Percentiles rank a stretch among this genome's conserved stretches.
Evolutionary conservation across 2,888 invertebrate species (phyloP).

Genomic region (Aphidius colemani): DNA sequence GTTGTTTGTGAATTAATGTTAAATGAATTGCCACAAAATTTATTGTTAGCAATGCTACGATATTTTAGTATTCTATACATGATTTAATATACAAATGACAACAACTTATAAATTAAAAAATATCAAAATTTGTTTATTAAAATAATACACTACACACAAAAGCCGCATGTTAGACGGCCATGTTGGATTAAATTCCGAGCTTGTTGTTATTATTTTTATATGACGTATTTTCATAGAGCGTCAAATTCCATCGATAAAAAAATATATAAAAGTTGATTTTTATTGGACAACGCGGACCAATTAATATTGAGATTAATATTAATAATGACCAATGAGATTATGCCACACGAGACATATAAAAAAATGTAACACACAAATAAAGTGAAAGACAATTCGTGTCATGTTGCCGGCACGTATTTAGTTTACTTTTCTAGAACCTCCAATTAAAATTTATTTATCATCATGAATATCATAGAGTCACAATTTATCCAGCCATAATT

Average conservation of each 20-base stretch:
- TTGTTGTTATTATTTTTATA: too few relatives aligned
- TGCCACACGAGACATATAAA: constrained; percentile 28
- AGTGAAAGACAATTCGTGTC: constrained; percentile 20
- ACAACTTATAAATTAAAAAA: constrained; percentile 4
- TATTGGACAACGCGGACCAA: constrained; percentile 31
- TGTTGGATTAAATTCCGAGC: not conserved
- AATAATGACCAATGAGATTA: constrained; percentile 18
- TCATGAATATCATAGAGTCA: not conserved
- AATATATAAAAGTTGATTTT: not conserved
- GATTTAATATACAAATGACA: constrained; percentile 21
- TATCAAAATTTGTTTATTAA: not conserved
- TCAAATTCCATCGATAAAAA: too few relatives aligned
- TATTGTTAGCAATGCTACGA: constrained; percentile 32
- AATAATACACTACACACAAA: not conserved
- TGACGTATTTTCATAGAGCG: too few relatives aligned
- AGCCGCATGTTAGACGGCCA: constrained; percentile 15
- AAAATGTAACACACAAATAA: not conserved
- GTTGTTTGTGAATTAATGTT: constrained; percentile 33
- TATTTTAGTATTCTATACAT: constrained; percentile 45
- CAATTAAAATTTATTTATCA: constrained; percentile 9
- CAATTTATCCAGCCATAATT: not conserved
- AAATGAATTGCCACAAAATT: constrained; percentile 30
- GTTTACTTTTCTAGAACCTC: constrained; percentile 19
- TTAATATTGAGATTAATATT: constrained; percentile 16
- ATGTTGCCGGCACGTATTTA: constrained; percentile 27